Evolutionary conservation across 2,888 invertebrate genomes (phyloP).

Genomic region (Scaptodrosophila latifasciaeformis): DNA sequence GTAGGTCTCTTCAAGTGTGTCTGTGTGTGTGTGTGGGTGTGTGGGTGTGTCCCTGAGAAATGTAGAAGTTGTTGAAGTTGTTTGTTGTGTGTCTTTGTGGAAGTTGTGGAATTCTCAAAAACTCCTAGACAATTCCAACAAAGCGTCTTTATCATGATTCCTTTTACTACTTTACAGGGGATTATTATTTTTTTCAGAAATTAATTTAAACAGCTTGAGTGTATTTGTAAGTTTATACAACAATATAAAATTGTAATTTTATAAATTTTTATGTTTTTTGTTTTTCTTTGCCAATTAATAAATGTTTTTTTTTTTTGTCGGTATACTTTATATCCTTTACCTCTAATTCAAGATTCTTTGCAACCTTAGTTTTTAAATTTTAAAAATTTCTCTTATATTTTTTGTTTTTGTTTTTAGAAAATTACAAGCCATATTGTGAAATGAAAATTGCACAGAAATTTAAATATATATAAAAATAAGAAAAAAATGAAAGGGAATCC

Average conservation of each 20-base stretch:
- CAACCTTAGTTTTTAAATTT: conserved; percentile 29
- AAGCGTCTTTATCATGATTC: not conserved
- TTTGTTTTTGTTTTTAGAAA: conserved; percentile 1
- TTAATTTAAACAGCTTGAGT: conserved; percentile 11
- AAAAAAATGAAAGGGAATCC: too few species aligned
- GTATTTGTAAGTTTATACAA: conserved; percentile 31
- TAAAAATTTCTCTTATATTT: conserved; percentile 19
- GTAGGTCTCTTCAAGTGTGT: too few species aligned
- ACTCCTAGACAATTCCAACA: not conserved
- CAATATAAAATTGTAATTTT: conserved; percentile 36
- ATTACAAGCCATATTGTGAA: conserved; percentile 8
- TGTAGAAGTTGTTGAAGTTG: conserved; percentile 59
- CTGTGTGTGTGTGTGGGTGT: conserved; percentile 11
- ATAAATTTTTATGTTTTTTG: conserved; percentile 30
- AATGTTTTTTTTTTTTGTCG: conserved; percentile 46
- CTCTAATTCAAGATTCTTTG: conserved; percentile 47
- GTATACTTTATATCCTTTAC: conserved; percentile 73
- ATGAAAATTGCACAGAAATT: conserved; percentile 45
- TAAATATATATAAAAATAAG: conserved; percentile 21
- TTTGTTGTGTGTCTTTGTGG: conserved; percentile 46
- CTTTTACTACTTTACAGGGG: conserved; percentile 53
- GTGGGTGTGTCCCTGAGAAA: conserved; percentile 27
- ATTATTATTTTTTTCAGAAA: conserved; percentile 37
- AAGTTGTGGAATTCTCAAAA: conserved; percentile 4
- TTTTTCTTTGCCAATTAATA: conserved; percentile 41